Conservation (phyloP, 2,113 vertebrate genomes). For the Pristiophorus japonicus region DNA sequence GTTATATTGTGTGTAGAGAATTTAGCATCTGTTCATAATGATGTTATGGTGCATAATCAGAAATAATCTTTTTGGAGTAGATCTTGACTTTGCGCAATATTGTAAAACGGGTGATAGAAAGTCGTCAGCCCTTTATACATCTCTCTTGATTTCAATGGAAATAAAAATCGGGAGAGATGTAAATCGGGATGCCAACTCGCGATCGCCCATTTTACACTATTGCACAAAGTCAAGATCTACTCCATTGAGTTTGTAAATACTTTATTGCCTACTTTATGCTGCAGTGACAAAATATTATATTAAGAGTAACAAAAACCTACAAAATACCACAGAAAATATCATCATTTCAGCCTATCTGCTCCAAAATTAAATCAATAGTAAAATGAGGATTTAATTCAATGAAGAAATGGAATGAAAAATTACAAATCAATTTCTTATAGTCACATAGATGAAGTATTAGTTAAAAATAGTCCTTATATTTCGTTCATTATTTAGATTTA, state of each 20-base stretch:
- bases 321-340: not conserved
- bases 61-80: too few species aligned
- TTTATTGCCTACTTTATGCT: not conserved
- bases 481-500: slow-evolving; percentile 39
- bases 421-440: slow-evolving; percentile 48
- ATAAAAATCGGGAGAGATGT: not conserved
- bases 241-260: not conserved
- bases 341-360: not conserved
- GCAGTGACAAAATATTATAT: not conserved
- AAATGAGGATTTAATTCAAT: slow-evolving; percentile 47
- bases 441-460: slow-evolving; percentile 42
- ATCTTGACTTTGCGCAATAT: too few species aligned
- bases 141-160: too few species aligned
- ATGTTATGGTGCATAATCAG: too few species aligned
- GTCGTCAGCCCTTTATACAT: too few species aligned
- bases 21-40: too few species aligned
- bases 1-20: too few species aligned
- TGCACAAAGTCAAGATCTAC: not conserved
- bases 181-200: not conserved
- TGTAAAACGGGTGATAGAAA: too few species aligned
- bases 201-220: too few species aligned
- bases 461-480: slow-evolving; percentile 44
- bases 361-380: slow-evolving; percentile 43
- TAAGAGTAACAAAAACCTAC: not conserved
- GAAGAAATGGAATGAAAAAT: slow-evolving; percentile 51